These are phyloP conservation scores for Notothenia rossii DNA, from an alignment of 2,113 vertebrate species.

Conservation along the genomic window DNA sequence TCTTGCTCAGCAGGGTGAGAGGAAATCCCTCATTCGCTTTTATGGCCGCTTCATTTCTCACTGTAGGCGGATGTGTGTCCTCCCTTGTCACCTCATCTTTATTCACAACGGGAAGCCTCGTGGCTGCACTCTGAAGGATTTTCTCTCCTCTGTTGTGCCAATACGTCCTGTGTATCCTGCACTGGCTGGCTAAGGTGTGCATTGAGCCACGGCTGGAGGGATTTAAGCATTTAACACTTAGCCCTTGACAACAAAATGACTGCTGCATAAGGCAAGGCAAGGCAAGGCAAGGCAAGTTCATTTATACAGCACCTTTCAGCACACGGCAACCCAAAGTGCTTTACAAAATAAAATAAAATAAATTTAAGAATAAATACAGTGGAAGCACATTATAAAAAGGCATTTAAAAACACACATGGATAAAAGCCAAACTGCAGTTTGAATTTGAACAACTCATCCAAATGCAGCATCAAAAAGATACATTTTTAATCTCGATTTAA, in stretches of 20 bases:
- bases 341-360: no score
- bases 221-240: slow-evolving; percentile 29
- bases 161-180: slow-evolving; percentile 43
- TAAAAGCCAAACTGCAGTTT: no score
- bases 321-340: no score
- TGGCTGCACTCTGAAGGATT: slow-evolving; percentile 68
- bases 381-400: no score
- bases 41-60: slow-evolving; percentile 39
- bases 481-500: no score
- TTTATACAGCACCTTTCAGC: no score
- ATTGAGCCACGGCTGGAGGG: background rate
- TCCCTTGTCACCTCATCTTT: slow-evolving; percentile 72
- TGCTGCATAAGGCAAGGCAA: no score
- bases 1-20: slow-evolving; percentile 48
- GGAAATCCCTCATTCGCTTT: slow-evolving; percentile 58
- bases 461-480: no score
- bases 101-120: slow-evolving; percentile 59
- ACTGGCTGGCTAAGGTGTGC: slow-evolving; percentile 40
- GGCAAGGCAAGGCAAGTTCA: no score
- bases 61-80: slow-evolving; percentile 59
- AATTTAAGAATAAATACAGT: no score
- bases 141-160: slow-evolving; percentile 50
- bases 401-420: no score
- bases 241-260: background rate
- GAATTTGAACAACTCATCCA: no score